phyloP scores from a whole-genome alignment of 2,113 vertebrate genomes.

The Lipotes vexillifer region DNA sequence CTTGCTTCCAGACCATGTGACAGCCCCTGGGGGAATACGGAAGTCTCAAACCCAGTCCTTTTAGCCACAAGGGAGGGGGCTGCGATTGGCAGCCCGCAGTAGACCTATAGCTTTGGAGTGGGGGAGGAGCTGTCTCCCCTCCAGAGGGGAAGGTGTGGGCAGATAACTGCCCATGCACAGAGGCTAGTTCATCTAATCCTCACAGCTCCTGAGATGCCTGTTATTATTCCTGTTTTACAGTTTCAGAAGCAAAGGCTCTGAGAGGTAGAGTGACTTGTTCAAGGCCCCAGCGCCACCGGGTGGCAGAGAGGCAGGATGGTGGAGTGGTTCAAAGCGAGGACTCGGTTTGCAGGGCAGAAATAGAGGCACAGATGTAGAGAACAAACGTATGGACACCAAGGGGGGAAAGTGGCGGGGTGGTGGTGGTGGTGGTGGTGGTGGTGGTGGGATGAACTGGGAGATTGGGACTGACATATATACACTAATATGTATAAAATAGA shows the following conservation, averaged over 20 bases:
- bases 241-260: neutral
- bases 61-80: neutral
- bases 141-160: neutral
- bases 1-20: neutral
- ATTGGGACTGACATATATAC: too few species aligned
- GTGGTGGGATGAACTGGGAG: too few species aligned
- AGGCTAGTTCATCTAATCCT: neutral
- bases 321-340: neutral
- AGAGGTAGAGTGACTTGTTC: neutral
- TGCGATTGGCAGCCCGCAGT: neutral
- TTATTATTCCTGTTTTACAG: fast-evolving
- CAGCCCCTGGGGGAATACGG: neutral
- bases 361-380: too few species aligned
- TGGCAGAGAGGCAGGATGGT: neutral
- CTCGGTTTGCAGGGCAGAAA: neutral
- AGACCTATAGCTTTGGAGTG: neutral
- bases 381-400: too few species aligned
- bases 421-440: too few species aligned
- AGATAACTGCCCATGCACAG: neutral
- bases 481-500: too few species aligned
- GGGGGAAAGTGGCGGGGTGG: too few species aligned
- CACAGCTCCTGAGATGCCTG: neutral
- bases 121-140: neutral
- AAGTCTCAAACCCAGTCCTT: neutral
- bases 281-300: neutral